Base-by-base conservation (phyloP, 2,113 vertebrate species). In the Apaloderma vittatum region DNA sequence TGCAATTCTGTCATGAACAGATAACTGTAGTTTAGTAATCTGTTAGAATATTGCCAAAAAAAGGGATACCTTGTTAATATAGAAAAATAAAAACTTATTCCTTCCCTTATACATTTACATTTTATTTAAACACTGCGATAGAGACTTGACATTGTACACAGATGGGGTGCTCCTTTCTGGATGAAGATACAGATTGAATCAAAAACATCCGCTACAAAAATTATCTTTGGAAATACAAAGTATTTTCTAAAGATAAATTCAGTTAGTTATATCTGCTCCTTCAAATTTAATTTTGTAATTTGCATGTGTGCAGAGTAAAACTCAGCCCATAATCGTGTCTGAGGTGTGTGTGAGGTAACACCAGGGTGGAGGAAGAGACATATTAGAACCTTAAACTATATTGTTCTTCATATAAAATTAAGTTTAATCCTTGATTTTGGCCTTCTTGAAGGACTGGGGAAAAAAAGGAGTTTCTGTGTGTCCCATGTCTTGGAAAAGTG, bases 11-110 rank as follows among this genome's bases (percentile, higher is more conserved):
- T 86, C 52, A 40, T 30, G 61, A 95, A 48, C 68, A 94, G 81
- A 79, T 91, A 67, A 88, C 71, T 92, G 48, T 62, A 48, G 18
- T 71, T 95, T 67, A 88, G 40, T 79, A 80, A 93, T 88, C 51
- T 22, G 14, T 59, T 92, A 77, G 26, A 66, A 59, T 71, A 90
- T 83, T 92, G 86, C 55, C 77, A n/a, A 68, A 77, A 77, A 81
- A 89, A 34, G 1, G 1, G 11, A 88, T 22, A 32, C 43, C 14
- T 80, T 62, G 24, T 77, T 84, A 86, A 67, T 77, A 27, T 21
- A 83, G 34, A 57, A 88, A 90, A 90, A 77, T 32, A 86, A 76
- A 77, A 63, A 27, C 20, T 20, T 76, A 20, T 4, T 88, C 30
- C n/a, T 86, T 58, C 73, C 27, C 36, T 76, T 72, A 45, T 12